A percentile compares a stretch with the other conserved stretches of the same genome.
Evolutionary conservation across 2,113 vertebrate species (phyloP).

Genomic region (Urocolius indicus): DNA sequence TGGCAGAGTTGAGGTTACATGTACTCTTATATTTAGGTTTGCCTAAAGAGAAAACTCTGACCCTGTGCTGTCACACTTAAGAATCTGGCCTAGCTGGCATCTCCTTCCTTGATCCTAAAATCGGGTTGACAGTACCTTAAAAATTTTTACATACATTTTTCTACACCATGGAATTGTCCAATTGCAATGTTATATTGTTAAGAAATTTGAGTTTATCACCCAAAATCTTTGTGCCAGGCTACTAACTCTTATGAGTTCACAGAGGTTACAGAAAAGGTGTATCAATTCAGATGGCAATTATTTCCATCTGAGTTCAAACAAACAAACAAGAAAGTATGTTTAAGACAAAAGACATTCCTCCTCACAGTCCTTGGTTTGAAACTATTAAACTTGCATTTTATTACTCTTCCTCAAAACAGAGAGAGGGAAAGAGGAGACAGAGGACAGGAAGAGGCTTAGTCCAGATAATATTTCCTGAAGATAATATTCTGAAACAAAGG

Average conservation of each 20-base stretch:
- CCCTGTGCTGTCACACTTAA: background rate
- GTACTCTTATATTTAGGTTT: constrained; percentile 11
- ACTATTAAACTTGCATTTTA: background rate
- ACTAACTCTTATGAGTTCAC: background rate
- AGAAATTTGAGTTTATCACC: background rate
- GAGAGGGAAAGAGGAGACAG: background rate
- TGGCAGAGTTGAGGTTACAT: background rate
- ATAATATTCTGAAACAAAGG: constrained; percentile 1
- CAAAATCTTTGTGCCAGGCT: background rate
- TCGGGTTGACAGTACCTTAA: background rate
- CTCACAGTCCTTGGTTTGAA: background rate
- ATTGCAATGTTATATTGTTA: background rate
- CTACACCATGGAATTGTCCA: background rate
- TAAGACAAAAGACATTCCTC: background rate
- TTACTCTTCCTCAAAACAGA: background rate
- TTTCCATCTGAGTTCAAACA: background rate
- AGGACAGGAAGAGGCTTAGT: background rate
- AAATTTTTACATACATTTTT: background rate
- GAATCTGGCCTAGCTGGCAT: background rate
- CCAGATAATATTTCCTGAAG: background rate
- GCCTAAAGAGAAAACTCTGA: constrained; percentile 9
- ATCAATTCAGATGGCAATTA: background rate
- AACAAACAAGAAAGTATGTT: background rate
- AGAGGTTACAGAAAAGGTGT: background rate
- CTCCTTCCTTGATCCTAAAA: background rate